Evolutionary conservation across 1,140 invertebrate genomes (phyloP).

Genomic region (Lasaia peninsularis): DNA sequence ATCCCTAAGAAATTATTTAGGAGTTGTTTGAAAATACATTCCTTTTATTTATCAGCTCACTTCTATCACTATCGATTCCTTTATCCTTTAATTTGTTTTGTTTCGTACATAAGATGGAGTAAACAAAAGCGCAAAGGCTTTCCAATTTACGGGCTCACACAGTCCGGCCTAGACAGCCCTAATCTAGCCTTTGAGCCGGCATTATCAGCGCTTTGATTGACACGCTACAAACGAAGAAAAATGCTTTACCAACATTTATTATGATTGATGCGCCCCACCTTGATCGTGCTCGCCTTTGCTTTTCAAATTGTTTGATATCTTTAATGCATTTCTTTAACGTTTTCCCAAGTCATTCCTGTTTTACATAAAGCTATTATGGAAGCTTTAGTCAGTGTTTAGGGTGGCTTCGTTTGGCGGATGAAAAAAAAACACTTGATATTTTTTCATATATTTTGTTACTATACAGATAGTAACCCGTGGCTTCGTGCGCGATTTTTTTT

Average conservation of each 20-base stretch:
- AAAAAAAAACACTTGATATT: too few species aligned
- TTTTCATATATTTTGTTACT: too few species aligned
- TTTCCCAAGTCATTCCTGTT: constrained; percentile 5
- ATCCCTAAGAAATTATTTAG: too few species aligned
- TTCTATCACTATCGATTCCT: too few species aligned
- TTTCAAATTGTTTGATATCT: constrained; percentile 20
- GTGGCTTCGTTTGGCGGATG: too few species aligned
- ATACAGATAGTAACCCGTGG: too few species aligned
- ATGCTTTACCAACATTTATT: constrained; percentile 37
- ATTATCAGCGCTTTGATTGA: constrained; percentile 31
- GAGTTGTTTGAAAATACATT: too few species aligned
- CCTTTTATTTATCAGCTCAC: too few species aligned
- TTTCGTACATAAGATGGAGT: too few species aligned
- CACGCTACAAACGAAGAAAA: constrained; percentile 35
- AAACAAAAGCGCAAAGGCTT: not conserved
- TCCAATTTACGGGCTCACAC: not conserved
- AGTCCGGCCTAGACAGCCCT: not conserved
- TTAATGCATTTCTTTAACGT: constrained; percentile 20
- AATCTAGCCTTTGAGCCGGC: constrained; percentile 7
- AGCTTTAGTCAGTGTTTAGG: too few species aligned
- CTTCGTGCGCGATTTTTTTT: too few species aligned
- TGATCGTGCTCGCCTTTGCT: constrained; percentile 20
- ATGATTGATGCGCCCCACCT: constrained; percentile 44
- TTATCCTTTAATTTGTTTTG: too few species aligned
- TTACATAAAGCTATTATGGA: not conserved